phyloP scores from a whole-genome alignment of 2,113 vertebrate species.

The Microcebus lehilahytsara region DNA sequence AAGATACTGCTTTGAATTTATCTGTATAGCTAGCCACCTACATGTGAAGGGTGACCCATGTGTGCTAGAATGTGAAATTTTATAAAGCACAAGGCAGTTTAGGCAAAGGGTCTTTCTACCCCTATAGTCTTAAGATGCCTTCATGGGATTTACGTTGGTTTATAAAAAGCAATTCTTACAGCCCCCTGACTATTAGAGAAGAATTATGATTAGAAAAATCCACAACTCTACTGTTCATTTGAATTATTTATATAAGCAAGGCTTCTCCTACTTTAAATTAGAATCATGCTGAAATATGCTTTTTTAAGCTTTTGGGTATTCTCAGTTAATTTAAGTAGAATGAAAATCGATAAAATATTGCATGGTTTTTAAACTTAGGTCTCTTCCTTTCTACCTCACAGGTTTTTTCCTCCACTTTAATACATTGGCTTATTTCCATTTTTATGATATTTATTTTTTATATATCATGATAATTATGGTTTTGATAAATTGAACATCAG shows the following conservation, averaged over 20 bases:
- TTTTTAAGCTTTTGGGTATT: neutral
- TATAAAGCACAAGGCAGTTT: neutral
- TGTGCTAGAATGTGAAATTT: neutral
- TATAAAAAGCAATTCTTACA: neutral
- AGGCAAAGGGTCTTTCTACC: neutral
- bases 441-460: constrained; percentile 9
- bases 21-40: neutral
- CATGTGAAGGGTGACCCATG: rapidly evolving
- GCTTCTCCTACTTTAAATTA: neutral
- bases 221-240: neutral
- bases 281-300: neutral
- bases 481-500: constrained; percentile 22
- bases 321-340: constrained; percentile 23
- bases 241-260: constrained; percentile 12
- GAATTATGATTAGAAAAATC: neutral
- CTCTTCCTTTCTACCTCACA: neutral
- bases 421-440: constrained; percentile 29
- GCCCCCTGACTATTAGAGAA: neutral
- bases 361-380: neutral
- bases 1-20: neutral
- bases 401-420: neutral
- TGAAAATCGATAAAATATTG: neutral
- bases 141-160: neutral
- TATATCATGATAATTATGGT: constrained; percentile 35
- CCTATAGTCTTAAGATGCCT: neutral